A percentile compares a stretch with the other conserved stretches of the same genome.
Conservation (phyloP, 2,113 vertebrate species). For the Campylorhamphus procurvoides region DNA sequence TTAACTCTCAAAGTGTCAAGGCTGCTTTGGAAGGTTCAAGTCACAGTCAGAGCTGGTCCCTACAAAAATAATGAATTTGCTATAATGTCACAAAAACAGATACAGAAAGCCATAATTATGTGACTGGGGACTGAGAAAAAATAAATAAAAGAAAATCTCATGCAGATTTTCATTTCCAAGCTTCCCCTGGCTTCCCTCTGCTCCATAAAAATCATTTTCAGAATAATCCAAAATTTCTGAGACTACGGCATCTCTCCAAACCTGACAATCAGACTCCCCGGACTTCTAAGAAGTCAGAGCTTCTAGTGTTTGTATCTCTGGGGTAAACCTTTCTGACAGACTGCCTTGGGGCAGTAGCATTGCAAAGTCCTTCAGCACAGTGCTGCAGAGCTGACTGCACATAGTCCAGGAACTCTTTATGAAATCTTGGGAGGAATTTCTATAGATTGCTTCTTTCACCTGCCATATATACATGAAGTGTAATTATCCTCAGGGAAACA, state of each 20-base stretch:
- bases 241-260: neutral
- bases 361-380: neutral
- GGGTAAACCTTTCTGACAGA: neutral
- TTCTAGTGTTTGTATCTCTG: neutral
- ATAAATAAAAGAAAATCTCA: neutral
- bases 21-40: neutral
- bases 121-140: neutral
- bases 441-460: neutral
- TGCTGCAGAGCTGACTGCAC: fast-evolving
- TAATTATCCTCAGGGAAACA: neutral
- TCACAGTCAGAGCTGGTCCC: neutral
- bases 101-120: neutral
- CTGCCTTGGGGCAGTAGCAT: neutral
- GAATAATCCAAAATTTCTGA: neutral
- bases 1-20: neutral
- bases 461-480: neutral
- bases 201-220: neutral
- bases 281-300: neutral
- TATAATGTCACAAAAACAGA: neutral
- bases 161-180: neutral
- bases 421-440: neutral
- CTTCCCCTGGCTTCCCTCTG: neutral
- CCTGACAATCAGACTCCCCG: neutral
- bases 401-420: neutral
- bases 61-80: neutral